These are phyloP conservation scores for Ischnus inquisitorius DNA, from an alignment of 2,888 invertebrate genomes.

Conservation along the genomic window DNA sequence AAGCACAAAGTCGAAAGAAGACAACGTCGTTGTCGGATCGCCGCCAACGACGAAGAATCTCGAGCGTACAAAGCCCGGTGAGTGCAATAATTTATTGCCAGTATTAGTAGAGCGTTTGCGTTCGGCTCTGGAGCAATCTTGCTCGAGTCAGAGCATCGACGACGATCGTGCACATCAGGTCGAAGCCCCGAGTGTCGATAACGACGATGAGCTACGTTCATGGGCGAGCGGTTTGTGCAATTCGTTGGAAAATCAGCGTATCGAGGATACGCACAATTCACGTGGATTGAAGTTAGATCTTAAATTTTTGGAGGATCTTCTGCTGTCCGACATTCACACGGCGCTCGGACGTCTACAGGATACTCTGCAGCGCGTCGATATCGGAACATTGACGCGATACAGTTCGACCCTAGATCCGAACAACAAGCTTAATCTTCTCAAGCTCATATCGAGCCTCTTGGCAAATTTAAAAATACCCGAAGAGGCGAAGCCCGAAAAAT, in stretches of 20 bases:
- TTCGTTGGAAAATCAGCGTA: conserved; percentile 67
- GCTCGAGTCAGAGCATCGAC: conserved; percentile 73
- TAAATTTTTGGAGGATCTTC: conserved; percentile 87
- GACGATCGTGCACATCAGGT: conserved; percentile 73
- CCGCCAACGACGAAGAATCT: conserved; percentile 85
- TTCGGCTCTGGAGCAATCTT: conserved; percentile 83
- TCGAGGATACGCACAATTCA: conserved; percentile 39
- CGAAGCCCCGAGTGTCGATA: conserved; percentile 90
- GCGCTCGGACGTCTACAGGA: conserved; percentile 92
- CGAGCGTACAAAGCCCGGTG: conserved; percentile 86
- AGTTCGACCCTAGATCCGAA: conserved; percentile 86
- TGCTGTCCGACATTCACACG: conserved; percentile 92
- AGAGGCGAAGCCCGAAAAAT: conserved; percentile 79
- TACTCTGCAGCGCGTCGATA: conserved; percentile 87
- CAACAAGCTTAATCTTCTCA: conserved; percentile 88
- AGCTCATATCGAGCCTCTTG: conserved; percentile 90
- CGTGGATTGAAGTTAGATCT: conserved; percentile 81
- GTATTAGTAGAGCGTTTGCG: conserved; percentile 85
- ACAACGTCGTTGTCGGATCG: conserved; percentile 60
- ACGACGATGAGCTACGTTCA: conserved; percentile 89
- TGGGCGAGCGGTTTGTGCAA: conserved; percentile 79
- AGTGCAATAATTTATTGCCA: conserved; percentile 85
- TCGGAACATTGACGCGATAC: conserved; percentile 86
- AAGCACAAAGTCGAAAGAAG: conserved; percentile 41
- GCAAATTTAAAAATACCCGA: conserved; percentile 85